Evolutionary conservation across 2,888 invertebrate species (phyloP).

Genomic region (Himalopsyche anomala): DNA sequence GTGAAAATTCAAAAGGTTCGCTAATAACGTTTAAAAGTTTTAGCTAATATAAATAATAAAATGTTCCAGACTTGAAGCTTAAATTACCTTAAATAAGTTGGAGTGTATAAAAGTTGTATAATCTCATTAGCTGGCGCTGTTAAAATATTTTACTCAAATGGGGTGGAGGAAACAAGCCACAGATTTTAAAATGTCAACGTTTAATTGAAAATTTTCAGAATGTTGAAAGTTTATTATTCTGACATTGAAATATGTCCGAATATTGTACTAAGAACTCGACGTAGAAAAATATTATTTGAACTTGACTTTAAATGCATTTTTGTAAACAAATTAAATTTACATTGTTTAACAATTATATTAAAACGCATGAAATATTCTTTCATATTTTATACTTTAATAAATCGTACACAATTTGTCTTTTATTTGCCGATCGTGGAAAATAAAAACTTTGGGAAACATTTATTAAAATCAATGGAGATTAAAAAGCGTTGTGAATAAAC

Average conservation of each 20-base stretch:
- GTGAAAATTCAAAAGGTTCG: conserved; percentile 62
- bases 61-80: conserved; percentile 55
- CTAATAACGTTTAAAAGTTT: conserved; percentile 64
- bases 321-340: too few relatives aligned
- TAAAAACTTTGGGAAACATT: too few relatives aligned
- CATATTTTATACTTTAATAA: too few relatives aligned
- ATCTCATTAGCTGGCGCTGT: conserved; percentile 61
- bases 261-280: too few relatives aligned
- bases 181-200: conserved; percentile 32
- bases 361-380: too few relatives aligned
- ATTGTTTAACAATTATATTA: too few relatives aligned
- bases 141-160: conserved; percentile 49
- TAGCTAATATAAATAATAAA: conserved; percentile 64
- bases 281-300: background rate
- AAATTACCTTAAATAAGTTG: conserved; percentile 64
- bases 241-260: background rate
- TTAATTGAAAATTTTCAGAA: conserved; percentile 24
- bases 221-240: background rate
- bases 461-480: too few relatives aligned
- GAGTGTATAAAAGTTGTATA: conserved; percentile 64
- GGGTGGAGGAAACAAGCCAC: conserved; percentile 46
- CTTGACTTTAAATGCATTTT: background rate
- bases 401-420: too few relatives aligned
- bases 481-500: too few relatives aligned
- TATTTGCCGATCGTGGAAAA: too few relatives aligned